phyloP scores from a whole-genome alignment of 1,140 invertebrate genomes.

The Meteorus sp. region DNA sequence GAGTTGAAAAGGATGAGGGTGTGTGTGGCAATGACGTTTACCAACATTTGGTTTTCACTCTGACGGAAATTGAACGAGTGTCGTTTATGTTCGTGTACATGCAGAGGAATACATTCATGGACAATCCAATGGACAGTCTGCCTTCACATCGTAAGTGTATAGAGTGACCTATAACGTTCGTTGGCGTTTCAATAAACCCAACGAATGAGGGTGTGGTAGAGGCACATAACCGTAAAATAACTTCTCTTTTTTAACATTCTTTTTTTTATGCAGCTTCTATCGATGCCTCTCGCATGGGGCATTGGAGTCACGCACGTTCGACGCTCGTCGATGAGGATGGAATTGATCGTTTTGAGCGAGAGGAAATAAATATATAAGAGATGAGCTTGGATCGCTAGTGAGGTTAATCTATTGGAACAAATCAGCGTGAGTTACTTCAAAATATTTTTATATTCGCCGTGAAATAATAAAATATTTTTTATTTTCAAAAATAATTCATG shows the following conservation, averaged over 20 bases:
- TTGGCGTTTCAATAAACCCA: too few species aligned
- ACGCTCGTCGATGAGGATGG: conserved; percentile 1
- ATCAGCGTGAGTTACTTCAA: too few species aligned
- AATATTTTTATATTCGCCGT: too few species aligned
- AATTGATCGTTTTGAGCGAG: conserved; percentile 1
- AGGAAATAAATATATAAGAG: background rate
- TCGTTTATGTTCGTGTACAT: too few species aligned
- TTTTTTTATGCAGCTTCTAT: too few species aligned
- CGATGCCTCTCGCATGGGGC: background rate
- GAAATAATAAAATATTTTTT: too few species aligned
- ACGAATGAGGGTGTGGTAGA: conserved; percentile 14
- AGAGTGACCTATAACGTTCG: background rate
- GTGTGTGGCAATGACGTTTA: conserved; percentile 15
- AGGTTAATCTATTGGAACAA: too few species aligned
- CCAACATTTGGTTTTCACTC: too few species aligned
- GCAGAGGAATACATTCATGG: too few species aligned
- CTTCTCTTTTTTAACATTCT: too few species aligned
- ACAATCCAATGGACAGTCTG: conserved; percentile 9
- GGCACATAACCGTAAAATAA: conserved; percentile 28
- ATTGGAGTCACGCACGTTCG: conserved; percentile 8
- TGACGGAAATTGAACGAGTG: conserved; percentile 17
- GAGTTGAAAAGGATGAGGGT: background rate
- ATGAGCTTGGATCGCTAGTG: too few species aligned
- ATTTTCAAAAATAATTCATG: too few species aligned
- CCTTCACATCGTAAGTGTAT: background rate